A percentile compares a stretch with the other conserved stretches of the same genome.
Evolutionary conservation across 2,888 invertebrate genomes (phyloP).

Genomic region (Ectobius pallidus): DNA sequence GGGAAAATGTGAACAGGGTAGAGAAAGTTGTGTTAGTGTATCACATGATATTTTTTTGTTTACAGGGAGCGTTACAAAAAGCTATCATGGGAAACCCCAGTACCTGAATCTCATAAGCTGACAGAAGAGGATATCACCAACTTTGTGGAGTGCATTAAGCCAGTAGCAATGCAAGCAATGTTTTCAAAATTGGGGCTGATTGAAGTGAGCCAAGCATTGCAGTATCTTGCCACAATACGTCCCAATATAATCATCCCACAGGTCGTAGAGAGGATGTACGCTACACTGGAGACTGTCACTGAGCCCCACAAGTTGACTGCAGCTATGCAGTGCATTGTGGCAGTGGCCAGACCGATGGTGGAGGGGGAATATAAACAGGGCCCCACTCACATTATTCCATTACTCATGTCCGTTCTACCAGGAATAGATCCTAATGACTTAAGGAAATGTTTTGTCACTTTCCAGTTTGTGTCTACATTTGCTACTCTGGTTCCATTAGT

Average conservation of each 20-base stretch:
- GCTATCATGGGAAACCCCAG: conserved; percentile 69
- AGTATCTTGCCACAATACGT: conserved; percentile 76
- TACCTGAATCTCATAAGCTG: conserved; percentile 72
- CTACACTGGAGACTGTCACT: conserved; percentile 81
- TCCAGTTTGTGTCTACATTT: conserved; percentile 79
- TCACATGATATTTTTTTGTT: no score
- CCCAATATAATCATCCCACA: conserved; percentile 85
- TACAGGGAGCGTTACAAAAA: conserved; percentile 69
- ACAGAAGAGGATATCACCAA: conserved; percentile 80
- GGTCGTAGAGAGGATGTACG: conserved; percentile 77
- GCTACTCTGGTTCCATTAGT: conserved; percentile 80
- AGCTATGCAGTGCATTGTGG: conserved; percentile 71
- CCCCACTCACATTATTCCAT: conserved; percentile 78
- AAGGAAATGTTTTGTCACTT: conserved; percentile 73
- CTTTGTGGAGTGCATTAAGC: conserved; percentile 78
- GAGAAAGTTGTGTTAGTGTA: no score
- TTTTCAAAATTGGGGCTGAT: conserved; percentile 72
- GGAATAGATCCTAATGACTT: conserved; percentile 91
- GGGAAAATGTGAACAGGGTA: no score
- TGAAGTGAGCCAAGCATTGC: conserved; percentile 71
- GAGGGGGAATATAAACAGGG: conserved; percentile 71
- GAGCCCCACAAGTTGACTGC: conserved; percentile 86
- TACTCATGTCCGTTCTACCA: conserved; percentile 80
- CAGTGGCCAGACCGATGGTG: conserved; percentile 71
- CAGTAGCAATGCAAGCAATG: conserved; percentile 77